Base-by-base conservation (phyloP, 2,888 invertebrate genomes). In the Drosophila peninsularis region DNA sequence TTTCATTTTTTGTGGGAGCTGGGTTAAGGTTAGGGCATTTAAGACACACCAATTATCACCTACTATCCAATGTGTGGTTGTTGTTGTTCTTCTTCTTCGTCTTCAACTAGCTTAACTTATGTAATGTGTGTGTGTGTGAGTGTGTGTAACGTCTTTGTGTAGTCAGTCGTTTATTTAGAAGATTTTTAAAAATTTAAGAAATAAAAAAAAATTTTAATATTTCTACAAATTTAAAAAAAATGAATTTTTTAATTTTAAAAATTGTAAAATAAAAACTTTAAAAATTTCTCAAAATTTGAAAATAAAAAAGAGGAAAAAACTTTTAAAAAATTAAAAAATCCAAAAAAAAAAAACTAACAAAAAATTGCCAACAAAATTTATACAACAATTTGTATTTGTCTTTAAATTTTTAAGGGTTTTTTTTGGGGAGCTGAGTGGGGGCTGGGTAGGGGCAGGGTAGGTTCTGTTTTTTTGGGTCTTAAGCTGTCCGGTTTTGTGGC, bases 21-120 rank as follows among this genome's bases (percentile, higher is more conserved):
- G 34, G 61, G 42, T 47, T 10, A 27, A 21, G 45, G 39, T 52
- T 52, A 53, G 66, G 68, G 71, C 74, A 79, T 71, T 81, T 85
- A 85, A 85, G 85, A 85, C 87, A 85, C 85, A 85, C 84, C 82
- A 82, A 85, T 82, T 85, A 85, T 85, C 87, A 85, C 84, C 85
- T 84, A 87, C 87, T 80, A 87, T 81, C 79, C 81, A 71, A 85
- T 73, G 79, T 82, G 80, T 85, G 70, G 76, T 78, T 70, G 65
- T 71, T 82, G 62, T 71, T 82, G 71, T 78, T 69, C 11, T 71
- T 71, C 32, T 63, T 63, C 60, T 34, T 69, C 39, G 67, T 71
- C 47, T 67, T 73, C 68, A 78, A 78, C 77, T 79, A 76, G 65
- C 70, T 81, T 73, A 81, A 81, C 81, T 85, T 71, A 83, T 82